These are phyloP conservation scores for Oenanthe melanoleuca DNA, from an alignment of 2,113 vertebrate genomes.

Conservation along the genomic window DNA sequence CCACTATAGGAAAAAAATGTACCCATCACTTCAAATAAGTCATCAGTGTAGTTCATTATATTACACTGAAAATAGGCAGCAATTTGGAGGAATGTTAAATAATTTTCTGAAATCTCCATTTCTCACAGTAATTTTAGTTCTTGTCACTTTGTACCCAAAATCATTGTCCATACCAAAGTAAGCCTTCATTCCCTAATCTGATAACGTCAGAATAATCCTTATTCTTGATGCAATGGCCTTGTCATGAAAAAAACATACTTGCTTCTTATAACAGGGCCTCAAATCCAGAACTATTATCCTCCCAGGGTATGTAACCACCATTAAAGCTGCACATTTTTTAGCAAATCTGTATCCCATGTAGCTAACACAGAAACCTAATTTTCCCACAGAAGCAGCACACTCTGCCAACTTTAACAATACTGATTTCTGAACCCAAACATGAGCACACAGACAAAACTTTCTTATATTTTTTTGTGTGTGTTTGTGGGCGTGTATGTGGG, in stretches of 20 bases:
- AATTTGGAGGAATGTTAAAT: background rate
- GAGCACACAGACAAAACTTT: accelerated
- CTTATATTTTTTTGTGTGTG: too few relatives aligned
- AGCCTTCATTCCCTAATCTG: background rate
- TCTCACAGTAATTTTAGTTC: background rate
- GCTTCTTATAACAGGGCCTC: background rate
- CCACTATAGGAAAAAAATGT: background rate
- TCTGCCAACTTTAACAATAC: accelerated
- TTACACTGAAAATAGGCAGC: background rate
- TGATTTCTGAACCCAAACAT: background rate
- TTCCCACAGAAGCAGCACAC: background rate
- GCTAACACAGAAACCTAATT: background rate
- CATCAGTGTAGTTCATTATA: background rate
- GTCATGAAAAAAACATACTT: background rate
- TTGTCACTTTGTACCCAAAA: background rate
- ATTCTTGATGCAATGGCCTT: background rate
- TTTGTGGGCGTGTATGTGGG: accelerated
- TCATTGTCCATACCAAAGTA: background rate
- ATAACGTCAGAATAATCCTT: background rate
- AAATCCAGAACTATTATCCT: background rate
- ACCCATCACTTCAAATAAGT: background rate
- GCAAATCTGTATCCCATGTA: background rate
- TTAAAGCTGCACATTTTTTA: background rate
- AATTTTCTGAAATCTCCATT: background rate
- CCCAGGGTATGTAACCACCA: accelerated